phyloP scores from a whole-genome alignment of 2,797 vertebrate species.

The Lateolabrax maculatus region DNA sequence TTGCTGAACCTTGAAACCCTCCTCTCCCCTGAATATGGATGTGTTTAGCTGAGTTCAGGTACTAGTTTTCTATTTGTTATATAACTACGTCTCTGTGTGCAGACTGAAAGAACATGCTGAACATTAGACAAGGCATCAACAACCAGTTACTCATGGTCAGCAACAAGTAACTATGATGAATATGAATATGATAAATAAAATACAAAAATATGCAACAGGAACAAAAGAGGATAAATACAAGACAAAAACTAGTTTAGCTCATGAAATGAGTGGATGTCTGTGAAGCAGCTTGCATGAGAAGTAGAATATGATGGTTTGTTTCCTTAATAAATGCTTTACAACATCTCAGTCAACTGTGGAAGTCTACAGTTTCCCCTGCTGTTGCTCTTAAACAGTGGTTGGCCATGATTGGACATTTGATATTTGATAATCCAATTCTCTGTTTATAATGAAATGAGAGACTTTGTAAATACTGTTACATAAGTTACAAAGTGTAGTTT shows the following conservation, averaged over 20 bases:
- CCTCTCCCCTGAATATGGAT: not conserved
- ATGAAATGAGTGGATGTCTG: not conserved
- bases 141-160: not conserved
- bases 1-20: not conserved
- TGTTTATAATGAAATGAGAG: not conserved
- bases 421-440: not conserved
- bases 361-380: not conserved
- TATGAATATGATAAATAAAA: not conserved
- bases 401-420: too few relatives aligned
- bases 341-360: not conserved
- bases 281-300: not conserved
- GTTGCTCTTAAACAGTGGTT: not conserved
- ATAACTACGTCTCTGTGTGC: not conserved
- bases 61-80: not conserved
- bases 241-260: not conserved
- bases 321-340: not conserved
- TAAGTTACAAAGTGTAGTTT: not conserved
- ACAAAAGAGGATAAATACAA: not conserved
- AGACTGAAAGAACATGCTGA: constrained; percentile 8
- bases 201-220: not conserved
- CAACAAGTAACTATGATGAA: not conserved
- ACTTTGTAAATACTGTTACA: not conserved
- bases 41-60: not conserved
- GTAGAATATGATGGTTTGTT: not conserved
- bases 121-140: not conserved